phyloP scores from a whole-genome alignment of 2,888 invertebrate genomes.

The Tipula vernalis region DNA sequence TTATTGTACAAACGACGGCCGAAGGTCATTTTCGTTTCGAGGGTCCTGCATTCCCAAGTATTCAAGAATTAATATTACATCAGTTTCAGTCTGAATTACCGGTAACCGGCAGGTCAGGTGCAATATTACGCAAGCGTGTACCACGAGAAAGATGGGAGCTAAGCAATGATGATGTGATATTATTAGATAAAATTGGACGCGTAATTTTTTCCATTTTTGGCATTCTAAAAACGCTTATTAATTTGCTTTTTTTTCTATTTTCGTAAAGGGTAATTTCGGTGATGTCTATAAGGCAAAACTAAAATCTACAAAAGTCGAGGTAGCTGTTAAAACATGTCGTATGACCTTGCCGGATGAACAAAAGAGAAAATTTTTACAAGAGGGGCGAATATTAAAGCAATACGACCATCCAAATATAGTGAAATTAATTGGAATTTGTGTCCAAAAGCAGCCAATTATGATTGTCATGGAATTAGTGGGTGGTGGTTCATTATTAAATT shows the following conservation, averaged over 20 bases:
- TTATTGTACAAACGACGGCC: conserved; percentile 87
- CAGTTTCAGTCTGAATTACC: conserved; percentile 76
- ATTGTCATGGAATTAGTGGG: conserved; percentile 97
- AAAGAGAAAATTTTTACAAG: conserved; percentile 88
- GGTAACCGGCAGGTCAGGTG: conserved; percentile 86
- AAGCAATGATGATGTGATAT: conserved; percentile 85
- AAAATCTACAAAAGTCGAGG: conserved; percentile 69
- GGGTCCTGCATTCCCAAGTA: conserved; percentile 85
- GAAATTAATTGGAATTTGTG: conserved; percentile 90
- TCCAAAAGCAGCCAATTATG: conserved; percentile 97
- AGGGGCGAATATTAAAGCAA: conserved; percentile 89
- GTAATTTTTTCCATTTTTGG: conserved; percentile 41
- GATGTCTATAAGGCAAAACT: conserved; percentile 90
- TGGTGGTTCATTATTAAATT: conserved; percentile 83
- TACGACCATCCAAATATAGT: conserved; percentile 97
- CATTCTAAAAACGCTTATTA: not conserved
- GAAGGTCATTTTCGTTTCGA: conserved; percentile 91
- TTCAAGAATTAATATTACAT: conserved; percentile 81
- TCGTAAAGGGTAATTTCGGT: conserved; percentile 82
- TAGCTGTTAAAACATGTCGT: conserved; percentile 92
- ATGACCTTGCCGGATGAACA: conserved; percentile 88
- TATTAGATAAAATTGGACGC: conserved; percentile 86
- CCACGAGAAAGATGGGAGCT: conserved; percentile 89
- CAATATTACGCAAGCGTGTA: conserved; percentile 74
- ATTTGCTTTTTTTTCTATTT: not conserved